Conservation (phyloP, 2,797 vertebrate species). For the Pseudomugil tenellus region DNA sequence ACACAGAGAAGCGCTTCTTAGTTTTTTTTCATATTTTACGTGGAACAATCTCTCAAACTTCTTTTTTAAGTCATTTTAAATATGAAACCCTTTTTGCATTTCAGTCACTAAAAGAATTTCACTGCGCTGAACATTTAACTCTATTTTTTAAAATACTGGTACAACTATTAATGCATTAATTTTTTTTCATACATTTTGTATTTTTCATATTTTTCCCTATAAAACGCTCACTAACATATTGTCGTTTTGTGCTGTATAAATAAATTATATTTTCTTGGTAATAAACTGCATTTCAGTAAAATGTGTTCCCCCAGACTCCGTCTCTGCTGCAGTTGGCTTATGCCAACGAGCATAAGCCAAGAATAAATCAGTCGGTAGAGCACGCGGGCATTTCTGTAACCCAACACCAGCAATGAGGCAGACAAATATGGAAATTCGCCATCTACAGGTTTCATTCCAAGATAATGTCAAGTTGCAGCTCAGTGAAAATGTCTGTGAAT, state of each 20-base stretch:
- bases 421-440: slow-evolving; percentile 36
- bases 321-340: neutral
- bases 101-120: neutral
- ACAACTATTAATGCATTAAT: neutral
- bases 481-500: too few species aligned
- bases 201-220: neutral
- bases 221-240: neutral
- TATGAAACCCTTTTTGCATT: neutral
- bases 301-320: slow-evolving; percentile 19
- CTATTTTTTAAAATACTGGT: neutral
- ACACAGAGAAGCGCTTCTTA: too few species aligned
- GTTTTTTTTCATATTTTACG: too few species aligned
- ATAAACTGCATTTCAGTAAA: neutral
- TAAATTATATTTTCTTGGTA: neutral
- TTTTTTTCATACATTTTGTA: too few species aligned
- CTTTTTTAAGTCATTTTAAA: neutral
- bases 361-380: slow-evolving; percentile 45
- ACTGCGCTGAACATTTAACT: neutral
- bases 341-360: slow-evolving; percentile 7
- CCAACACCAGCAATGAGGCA: slow-evolving; percentile 33
- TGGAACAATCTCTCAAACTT: neutral
- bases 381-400: slow-evolving; percentile 48
- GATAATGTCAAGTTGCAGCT: neutral
- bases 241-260: neutral
- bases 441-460: slow-evolving; percentile 6